Evolutionary conservation across 2,797 vertebrate species (phyloP).

Genomic region (Lates japonicus): DNA sequence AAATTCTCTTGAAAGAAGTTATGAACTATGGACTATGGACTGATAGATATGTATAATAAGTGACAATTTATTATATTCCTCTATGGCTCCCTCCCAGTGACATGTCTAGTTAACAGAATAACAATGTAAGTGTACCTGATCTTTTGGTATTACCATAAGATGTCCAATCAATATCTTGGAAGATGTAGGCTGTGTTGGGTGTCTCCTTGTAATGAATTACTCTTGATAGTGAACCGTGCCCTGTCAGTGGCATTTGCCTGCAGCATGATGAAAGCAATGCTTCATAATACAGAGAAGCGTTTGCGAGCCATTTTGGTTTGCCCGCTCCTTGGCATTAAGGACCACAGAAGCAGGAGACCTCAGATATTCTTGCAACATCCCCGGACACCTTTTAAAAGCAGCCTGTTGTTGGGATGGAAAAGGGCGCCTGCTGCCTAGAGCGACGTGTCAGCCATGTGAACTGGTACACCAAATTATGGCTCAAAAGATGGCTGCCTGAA

Average conservation of each 20-base stretch:
- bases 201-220: neutral
- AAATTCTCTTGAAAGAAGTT: neutral
- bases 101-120: neutral
- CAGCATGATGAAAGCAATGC: constrained; percentile 35
- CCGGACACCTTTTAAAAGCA: constrained; percentile 47
- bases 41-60: neutral
- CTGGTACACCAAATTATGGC: constrained; percentile 32
- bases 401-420: constrained; percentile 47
- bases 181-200: neutral
- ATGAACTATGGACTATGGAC: neutral
- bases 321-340: constrained; percentile 41
- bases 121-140: neutral
- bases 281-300: constrained; percentile 31
- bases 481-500: constrained; percentile 41
- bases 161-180: neutral
- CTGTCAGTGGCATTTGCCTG: constrained; percentile 39
- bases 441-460: constrained; percentile 51
- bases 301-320: constrained; percentile 3
- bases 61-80: neutral
- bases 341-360: constrained; percentile 31
- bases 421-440: constrained; percentile 59
- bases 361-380: constrained; percentile 51
- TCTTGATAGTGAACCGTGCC: constrained; percentile 21
- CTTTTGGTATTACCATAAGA: neutral
- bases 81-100: neutral